phyloP scores from a whole-genome alignment of 1,140 invertebrate genomes.

The Brachionus plicatilis region DNA sequence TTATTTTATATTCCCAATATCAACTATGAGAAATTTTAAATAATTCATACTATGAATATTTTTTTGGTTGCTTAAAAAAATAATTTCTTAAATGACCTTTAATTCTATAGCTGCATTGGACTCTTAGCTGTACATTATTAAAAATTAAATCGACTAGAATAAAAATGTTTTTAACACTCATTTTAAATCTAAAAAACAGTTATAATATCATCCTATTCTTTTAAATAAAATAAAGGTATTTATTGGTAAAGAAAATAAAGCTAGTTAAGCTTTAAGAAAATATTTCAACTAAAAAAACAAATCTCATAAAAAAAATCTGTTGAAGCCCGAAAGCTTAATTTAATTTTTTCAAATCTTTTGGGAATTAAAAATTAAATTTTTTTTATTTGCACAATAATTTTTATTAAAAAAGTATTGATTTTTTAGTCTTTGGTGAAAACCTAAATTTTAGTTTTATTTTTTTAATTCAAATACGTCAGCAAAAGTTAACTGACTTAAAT shows the following conservation, averaged over 20 bases:
- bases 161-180: no score
- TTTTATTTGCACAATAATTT: background rate
- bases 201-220: no score
- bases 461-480: background rate
- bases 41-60: no score
- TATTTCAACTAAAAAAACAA: background rate
- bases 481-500: background rate
- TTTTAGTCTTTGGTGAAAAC: background rate
- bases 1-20: no score
- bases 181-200: no score
- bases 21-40: no score
- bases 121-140: no score
- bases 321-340: background rate
- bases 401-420: background rate
- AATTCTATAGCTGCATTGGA: no score
- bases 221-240: no score
- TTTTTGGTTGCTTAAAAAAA: no score
- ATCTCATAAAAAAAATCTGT: background rate
- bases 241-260: background rate
- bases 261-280: background rate
- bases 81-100: no score
- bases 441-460: background rate
- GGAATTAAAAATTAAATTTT: background rate
- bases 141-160: no score
- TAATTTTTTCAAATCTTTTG: background rate